A percentile compares a stretch with the other conserved stretches of the same genome.
phyloP scores from a whole-genome alignment of 2,113 vertebrate genomes.

The Columba livia region DNA sequence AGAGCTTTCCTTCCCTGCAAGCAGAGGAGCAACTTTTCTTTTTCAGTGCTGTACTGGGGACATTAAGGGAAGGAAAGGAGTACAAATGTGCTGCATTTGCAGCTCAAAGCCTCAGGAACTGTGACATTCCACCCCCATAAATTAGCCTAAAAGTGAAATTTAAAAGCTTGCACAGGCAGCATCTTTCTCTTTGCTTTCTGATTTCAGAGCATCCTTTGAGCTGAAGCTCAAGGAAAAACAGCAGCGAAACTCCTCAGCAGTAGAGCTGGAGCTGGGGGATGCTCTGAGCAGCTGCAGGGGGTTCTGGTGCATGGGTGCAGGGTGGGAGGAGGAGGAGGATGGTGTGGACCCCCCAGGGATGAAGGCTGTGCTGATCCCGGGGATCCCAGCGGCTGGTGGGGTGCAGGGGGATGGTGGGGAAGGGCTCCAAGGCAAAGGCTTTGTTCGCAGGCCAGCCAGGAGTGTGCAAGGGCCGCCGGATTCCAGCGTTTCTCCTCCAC shows the following conservation, averaged over 20 bases:
- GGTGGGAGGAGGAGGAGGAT: neutral
- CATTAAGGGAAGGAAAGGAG: neutral
- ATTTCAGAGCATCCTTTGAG: neutral
- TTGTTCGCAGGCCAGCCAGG: conserved; percentile 34
- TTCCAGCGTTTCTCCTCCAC: conserved; percentile 26
- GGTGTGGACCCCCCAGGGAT: neutral
- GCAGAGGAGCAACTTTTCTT: neutral
- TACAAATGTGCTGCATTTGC: neutral
- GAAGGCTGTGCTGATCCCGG: neutral
- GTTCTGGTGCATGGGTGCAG: neutral
- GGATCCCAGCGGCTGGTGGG: neutral
- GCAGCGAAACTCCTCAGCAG: neutral
- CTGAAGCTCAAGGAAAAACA: accelerated
- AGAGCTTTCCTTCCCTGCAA: neutral
- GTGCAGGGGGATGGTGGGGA: neutral
- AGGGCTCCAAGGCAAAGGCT: conserved; percentile 32
- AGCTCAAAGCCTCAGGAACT: neutral
- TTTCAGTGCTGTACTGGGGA: neutral
- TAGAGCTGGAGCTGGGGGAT: neutral
- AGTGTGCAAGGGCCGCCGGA: conserved; percentile 20
- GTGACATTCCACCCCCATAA: too few relatives aligned
- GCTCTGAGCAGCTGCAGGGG: accelerated
- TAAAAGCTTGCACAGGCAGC: neutral
- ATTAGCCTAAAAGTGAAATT: neutral
- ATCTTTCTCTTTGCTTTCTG: neutral